Evolutionary conservation across 2,113 vertebrate genomes (phyloP), one percentile per base, ranked within the genome.

Genomic region (Synodontis membranacea): DNA sequence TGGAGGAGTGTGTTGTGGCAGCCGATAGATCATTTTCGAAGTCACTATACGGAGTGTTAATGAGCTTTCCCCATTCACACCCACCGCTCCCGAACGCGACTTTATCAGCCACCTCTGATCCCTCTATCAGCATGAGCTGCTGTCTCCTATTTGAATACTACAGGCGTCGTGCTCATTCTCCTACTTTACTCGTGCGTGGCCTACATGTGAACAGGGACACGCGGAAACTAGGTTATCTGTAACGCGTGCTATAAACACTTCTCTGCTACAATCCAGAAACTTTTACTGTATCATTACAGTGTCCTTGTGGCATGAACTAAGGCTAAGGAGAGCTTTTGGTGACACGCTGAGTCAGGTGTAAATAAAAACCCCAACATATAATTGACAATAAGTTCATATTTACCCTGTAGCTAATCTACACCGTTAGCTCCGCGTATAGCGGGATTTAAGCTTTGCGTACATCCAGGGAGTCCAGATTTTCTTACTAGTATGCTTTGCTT

Each of bases 71-170:
- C 44, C 82, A 48, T 86, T 88, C 82, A 80, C 39, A 74, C 17
- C 75, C 48, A 8, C 34, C 62, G 44, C 46, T 60, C 28, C 48
- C 52, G 54, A 82, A 62, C 42, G 10, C 4, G 21, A n/a, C 46
- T 25, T 86, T 74, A 88, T 86, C 72, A 70, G 31, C 46, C 46
- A 17, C 56, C 39, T 46, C 66, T 58, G 54, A 85, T 82, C 78
- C 52, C 50, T 58, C 50, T 80, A 84, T 84, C 58, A 46, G 31
- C 58, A 52, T 72, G 11, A 79, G 39, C 23, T 34, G 15, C 37
- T 64, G 19, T 72, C 31, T 86, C 9, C 44, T 44, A 91, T 94
- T 93, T 93, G 88, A 92, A 93, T 92, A 90, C 78, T 85, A 85
- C 48, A 81, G 46, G 34, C 34, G 11, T 5, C 5, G 0, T 42